A percentile compares a stretch with the other conserved stretches of the same genome.
phyloP scores from a whole-genome alignment of 2,113 vertebrate species.

The Phycodurus eques region DNA sequence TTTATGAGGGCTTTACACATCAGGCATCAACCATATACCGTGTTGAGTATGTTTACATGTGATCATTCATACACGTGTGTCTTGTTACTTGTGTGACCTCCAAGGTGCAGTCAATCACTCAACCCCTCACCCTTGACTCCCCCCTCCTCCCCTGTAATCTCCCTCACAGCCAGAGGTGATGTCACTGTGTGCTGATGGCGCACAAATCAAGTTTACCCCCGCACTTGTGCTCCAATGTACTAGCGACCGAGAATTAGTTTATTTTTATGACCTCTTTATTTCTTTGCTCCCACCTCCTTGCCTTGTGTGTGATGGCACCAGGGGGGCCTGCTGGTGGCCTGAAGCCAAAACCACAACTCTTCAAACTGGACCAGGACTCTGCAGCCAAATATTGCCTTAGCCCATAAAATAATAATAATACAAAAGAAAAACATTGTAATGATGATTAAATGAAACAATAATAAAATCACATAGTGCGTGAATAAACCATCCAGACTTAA shows the following conservation, averaged over 20 bases:
- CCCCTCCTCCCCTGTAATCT: conserved; percentile 40
- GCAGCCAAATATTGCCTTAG: conserved; percentile 37
- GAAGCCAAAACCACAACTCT: conserved; percentile 44
- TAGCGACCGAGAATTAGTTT: conserved; percentile 65
- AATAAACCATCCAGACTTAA: conserved; percentile 56
- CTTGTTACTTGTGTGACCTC: conserved; percentile 48
- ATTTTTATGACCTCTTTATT: conserved; percentile 70
- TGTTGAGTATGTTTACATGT: conserved; percentile 4
- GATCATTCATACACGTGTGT: conserved; percentile 41
- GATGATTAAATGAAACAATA: conserved; percentile 66
- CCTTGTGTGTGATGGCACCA: conserved; percentile 34
- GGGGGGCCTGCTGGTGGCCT: conserved; percentile 25
- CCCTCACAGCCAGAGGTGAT: conserved; percentile 60
- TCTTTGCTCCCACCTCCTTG: conserved; percentile 55
- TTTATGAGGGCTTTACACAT: conserved; percentile 35
- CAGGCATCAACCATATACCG: conserved; percentile 25
- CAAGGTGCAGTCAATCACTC: conserved; percentile 50
- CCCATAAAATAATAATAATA: conserved; percentile 24
- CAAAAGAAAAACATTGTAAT: conserved; percentile 60
- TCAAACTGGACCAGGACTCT: conserved; percentile 24
- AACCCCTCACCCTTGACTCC: conserved; percentile 34
- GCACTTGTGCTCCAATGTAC: conserved; percentile 38
- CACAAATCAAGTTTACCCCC: conserved; percentile 68
- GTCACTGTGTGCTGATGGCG: conserved; percentile 54
- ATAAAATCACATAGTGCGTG: conserved; percentile 52